Evolutionary conservation across 1,140 invertebrate species (phyloP), one percentile per base, ranked within the genome.

Genomic region (Orussus abietinus): DNA sequence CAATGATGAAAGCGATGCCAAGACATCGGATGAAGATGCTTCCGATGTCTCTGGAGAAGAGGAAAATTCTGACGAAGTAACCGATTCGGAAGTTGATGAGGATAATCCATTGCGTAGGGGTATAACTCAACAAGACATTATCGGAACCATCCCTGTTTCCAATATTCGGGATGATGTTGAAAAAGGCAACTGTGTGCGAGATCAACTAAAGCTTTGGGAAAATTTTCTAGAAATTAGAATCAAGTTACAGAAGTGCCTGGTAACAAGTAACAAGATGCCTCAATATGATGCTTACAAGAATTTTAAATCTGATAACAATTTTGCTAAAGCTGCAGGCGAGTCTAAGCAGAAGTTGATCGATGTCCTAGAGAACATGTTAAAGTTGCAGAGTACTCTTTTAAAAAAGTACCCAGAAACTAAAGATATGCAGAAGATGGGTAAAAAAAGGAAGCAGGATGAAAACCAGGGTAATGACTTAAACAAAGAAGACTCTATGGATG

Each of bases 181-280:
- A 53, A 92, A 90, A 73, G 87, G 85, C 19, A 69, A 77, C n/a
- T 82, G 81, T 59, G 82, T 90, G 1, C 78, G 79, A 66, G 84
- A 84, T 62, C 88, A 93, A 60, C 58, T 88, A 9, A 73, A 77
- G 42, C 57, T 92, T 1, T 94, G 88, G 88, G 91, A 94, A 65
- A 81, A 77, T 42, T 62, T 94, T 2, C 57, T 94, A 11, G 89
- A 95, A 68, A 75, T 82, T 55, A 75, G 91, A 49, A 94, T 95
- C 47, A 84, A 88, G 55, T 63, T 93, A 3, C 91, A 95, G 62
- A 90, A 90, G 65, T 79, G 83, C 55, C 59, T 92, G 19, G 62
- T 76, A 31, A 75, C 76, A 15, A 79, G 82, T 3, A 95, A 95
- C 69, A 81, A 82, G 57, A 75, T 94, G 64, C 91, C 90, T 6